Evolutionary conservation across 2,797 vertebrate species (phyloP), one percentile per base, ranked within the genome.

Genomic region (Pseudotriccus pelzelni): DNA sequence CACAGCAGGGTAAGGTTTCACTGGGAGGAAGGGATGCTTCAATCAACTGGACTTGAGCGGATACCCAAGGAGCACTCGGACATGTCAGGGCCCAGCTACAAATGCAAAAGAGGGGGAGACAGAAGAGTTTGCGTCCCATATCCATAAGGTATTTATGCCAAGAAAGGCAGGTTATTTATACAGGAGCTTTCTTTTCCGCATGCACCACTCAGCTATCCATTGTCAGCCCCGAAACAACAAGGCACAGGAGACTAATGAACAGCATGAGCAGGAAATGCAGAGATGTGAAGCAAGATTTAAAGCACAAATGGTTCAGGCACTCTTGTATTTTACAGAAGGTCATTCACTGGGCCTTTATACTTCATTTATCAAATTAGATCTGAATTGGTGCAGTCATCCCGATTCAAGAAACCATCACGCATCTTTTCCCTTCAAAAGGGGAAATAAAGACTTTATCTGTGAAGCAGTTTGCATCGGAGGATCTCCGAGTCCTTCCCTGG

Each of bases 301-400:
- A 84, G 80, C 80, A 91, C 74, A 85, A 89, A 93, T 34, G 77
- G 74, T 59, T 87, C 87, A 50, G 82, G 30, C 85, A 63, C 69
- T 85, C 78, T 36, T 52, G 41, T 60, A 86, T 89, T 90, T 88
- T 73, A 92, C 11, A 80, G 47, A n/a, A 58, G 72, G 88, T 91
- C 77, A 56, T 39, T 83, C 70, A 32, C 68, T 30, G 82, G 52
- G 78, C 70, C 52, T 92, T 96, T 93, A 89, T 85, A 90, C 59
- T 90, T 93, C 69, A 81, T 92, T 87, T 95, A 87, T 94, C 89
- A 92, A 93, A 96, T 95, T 59, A 74, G 23, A 91, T 56, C 91
- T 91, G n/a, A 96, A 92, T 82, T 55, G 56, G 68, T 67, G 52
- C 89, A 94, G 92, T 36, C 84, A 84, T 62, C 49, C 49, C 13